phyloP scores from a whole-genome alignment of 2,113 vertebrate species.

The Malurus elegans region DNA sequence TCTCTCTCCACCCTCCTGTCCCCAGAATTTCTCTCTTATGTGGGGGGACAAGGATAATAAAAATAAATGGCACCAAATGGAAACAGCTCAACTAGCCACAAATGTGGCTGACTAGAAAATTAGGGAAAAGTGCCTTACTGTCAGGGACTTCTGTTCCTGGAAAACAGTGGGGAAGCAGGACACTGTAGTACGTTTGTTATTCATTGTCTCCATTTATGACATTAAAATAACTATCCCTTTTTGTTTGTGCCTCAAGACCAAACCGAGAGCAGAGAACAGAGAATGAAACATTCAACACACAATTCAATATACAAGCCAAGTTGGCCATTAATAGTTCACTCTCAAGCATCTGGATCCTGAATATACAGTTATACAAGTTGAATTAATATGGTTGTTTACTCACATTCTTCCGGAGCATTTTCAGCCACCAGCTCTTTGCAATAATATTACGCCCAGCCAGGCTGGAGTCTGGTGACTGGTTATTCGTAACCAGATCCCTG shows the following conservation, averaged over 20 bases:
- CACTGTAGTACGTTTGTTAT: neutral
- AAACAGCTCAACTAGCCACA: slow-evolving; percentile 39
- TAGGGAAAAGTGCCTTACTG: neutral
- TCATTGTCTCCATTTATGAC: slow-evolving; percentile 15
- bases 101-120: slow-evolving; percentile 49
- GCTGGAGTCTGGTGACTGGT: slow-evolving; percentile 12
- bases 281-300: neutral
- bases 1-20: neutral
- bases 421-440: neutral
- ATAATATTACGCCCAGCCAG: slow-evolving; percentile 23
- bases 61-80: slow-evolving; percentile 42
- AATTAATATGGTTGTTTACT: slow-evolving; percentile 41
- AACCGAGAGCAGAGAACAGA: neutral
- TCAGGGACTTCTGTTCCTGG: neutral
- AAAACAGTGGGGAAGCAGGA: slow-evolving; percentile 17
- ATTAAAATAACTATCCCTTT: slow-evolving; percentile 32
- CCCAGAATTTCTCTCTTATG: neutral
- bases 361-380: slow-evolving; percentile 6
- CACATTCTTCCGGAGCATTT: slow-evolving; percentile 19
- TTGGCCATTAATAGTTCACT: neutral
- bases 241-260: neutral
- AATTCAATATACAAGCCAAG: slow-evolving; percentile 13
- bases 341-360: slow-evolving; percentile 34
- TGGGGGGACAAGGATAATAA: neutral
- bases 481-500: neutral